Evolutionary conservation across 2,888 invertebrate species (phyloP).

Genomic region (Chloroclystis v-ata): DNA sequence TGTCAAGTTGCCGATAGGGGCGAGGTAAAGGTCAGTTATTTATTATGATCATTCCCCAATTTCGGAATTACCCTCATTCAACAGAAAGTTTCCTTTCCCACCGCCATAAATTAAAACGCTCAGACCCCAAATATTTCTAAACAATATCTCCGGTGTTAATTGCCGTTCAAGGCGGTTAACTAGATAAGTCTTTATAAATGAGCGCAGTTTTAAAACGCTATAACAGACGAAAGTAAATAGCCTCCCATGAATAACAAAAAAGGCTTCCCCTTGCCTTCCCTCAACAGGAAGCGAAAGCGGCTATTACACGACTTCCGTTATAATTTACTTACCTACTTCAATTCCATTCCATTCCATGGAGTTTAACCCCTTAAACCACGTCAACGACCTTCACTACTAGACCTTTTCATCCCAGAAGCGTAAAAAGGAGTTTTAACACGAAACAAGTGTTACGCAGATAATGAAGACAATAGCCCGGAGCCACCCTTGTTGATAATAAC

Average conservation of each 20-base stretch:
- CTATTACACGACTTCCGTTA: slow-evolving; percentile 52
- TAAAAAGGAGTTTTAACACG: slow-evolving; percentile 21
- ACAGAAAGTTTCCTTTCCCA: slow-evolving; percentile 24
- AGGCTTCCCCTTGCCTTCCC: slow-evolving; percentile 36
- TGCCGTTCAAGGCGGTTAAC: slow-evolving; percentile 41
- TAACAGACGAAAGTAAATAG: slow-evolving; percentile 40
- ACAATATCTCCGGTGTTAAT: slow-evolving; percentile 37
- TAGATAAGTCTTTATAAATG: slow-evolving; percentile 41
- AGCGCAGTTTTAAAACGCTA: slow-evolving; percentile 36
- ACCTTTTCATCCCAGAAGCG: slow-evolving; percentile 24
- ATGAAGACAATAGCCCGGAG: slow-evolving; percentile 38
- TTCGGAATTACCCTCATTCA: slow-evolving; percentile 9
- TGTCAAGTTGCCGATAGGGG: background rate
- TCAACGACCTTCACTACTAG: slow-evolving; percentile 29
- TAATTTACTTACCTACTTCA: slow-evolving; percentile 43
- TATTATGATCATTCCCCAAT: slow-evolving; percentile 7
- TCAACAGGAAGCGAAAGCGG: slow-evolving; percentile 44
- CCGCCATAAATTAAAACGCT: slow-evolving; percentile 25
- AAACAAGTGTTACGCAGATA: slow-evolving; percentile 42
- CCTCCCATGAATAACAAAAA: slow-evolving; percentile 48
- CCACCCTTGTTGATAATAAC: slow-evolving; percentile 65
- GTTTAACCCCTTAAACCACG: slow-evolving; percentile 36
- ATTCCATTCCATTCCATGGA: slow-evolving; percentile 33
- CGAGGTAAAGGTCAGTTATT: slow-evolving; percentile 6
- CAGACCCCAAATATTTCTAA: slow-evolving; percentile 21